Conservation (phyloP, 2,113 vertebrate genomes). For the Acrocephalus arundinaceus region DNA sequence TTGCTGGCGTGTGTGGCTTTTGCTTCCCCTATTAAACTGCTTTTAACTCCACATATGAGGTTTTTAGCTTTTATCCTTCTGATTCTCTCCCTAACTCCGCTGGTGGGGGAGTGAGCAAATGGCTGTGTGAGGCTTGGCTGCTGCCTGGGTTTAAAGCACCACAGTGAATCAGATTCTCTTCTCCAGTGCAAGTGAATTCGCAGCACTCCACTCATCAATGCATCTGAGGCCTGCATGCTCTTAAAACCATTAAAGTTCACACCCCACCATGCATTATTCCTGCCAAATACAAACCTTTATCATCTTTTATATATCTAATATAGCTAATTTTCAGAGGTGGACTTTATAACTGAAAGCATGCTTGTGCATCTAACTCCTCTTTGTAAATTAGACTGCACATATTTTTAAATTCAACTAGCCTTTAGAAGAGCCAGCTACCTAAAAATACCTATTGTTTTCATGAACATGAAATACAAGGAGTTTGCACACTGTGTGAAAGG, state of each 20-base stretch:
- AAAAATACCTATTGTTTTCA: neutral
- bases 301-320: neutral
- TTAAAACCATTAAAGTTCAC: neutral
- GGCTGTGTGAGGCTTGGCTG: neutral
- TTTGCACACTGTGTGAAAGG: neutral
- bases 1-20: neutral
- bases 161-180: neutral
- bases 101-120: neutral
- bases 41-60: neutral
- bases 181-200: neutral
- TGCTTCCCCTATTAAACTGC: neutral
- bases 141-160: neutral
- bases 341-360: neutral
- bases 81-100: neutral
- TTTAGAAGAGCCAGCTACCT: neutral
- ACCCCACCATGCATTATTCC: fast-evolving
- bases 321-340: neutral
- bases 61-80: neutral
- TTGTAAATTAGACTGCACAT: neutral
- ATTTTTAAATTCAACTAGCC: neutral
- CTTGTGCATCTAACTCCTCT: neutral
- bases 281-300: neutral
- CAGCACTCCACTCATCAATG: neutral
- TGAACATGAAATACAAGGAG: neutral
- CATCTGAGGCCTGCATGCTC: neutral